Conservation (phyloP, 1,140 invertebrate genomes). For the Drosophila grimshawi region DNA sequence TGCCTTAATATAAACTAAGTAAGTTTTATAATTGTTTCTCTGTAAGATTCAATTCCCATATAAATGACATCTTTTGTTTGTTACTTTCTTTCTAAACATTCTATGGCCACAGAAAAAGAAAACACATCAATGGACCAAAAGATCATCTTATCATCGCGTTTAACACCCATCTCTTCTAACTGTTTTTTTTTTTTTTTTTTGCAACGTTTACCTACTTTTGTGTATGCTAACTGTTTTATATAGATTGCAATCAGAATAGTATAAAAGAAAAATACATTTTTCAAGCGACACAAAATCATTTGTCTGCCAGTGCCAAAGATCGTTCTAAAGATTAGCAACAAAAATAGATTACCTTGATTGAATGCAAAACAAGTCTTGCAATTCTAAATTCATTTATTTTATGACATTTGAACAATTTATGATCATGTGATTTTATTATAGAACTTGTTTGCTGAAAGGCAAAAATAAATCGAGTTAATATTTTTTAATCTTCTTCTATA, state of each 20-base stretch:
- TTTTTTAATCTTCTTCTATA: background rate
- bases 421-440: slow-evolving; percentile 21
- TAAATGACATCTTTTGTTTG: too few relatives aligned
- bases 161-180: background rate
- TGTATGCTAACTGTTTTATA: slow-evolving; percentile 1
- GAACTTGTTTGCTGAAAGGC: slow-evolving; percentile 5
- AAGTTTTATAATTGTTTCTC: too few relatives aligned
- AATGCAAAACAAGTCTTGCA: slow-evolving; percentile 28
- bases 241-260: slow-evolving; percentile 8
- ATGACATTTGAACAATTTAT: slow-evolving; percentile 18
- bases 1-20: too few relatives aligned
- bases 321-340: slow-evolving; percentile 6
- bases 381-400: slow-evolving; percentile 15
- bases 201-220: slow-evolving; percentile 44
- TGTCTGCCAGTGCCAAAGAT: slow-evolving; percentile 27
- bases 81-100: background rate
- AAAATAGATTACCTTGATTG: slow-evolving; percentile 23
- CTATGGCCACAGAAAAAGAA: background rate
- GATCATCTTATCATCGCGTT: background rate
- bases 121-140: background rate
- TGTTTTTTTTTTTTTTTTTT: slow-evolving; percentile 1
- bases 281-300: slow-evolving; percentile 12
- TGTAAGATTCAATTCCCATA: too few relatives aligned
- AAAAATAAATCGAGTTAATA: background rate
- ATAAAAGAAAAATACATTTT: slow-evolving; percentile 23